Base-by-base conservation (phyloP, 2,113 vertebrate species). In the Caloenas nicobarica region DNA sequence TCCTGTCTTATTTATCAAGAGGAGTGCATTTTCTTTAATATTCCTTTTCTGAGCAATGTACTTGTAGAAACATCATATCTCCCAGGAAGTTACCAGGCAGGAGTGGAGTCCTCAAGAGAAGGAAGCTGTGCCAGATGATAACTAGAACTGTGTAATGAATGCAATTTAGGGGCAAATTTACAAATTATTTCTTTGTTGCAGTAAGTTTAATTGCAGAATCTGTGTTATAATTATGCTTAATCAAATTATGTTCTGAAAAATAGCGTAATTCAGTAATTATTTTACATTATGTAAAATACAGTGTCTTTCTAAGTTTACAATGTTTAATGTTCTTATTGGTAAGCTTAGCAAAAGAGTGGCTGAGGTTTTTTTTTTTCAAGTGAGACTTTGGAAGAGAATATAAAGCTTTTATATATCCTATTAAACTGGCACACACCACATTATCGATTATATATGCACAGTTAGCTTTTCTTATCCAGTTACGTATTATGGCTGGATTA, bases 361-460 rank as follows among this genome's bases (percentile, higher is more conserved):
- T 80, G 58, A 31, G 48, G 18, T 46, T 18, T 46, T 46, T 76
- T 71, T 83, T 93, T 70, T 60, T 53, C 3, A 93, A 94, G 44
- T 78, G 68, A 83, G 69, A 58, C 18, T 93, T 95, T 84, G 89
- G 31, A 86, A 82, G 48, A 81, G 83, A 94, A 51, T 61, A 81
- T 92, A 93, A 96, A 96, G 74, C 53, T 83, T 94, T 96, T 96
- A 93, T 84, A 72, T 46, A 73, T 91, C 74, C 78, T 86, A 69
- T 92, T 93, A 95, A 91, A 92, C 54, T 76, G 81, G 71, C 78
- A 92, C 34, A 69, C 18, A 89, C 68, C 81, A 81, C 65, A n/a
- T 78, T 96, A 91, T 94, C 86, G 93, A 92, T 96, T 96, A 89
- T 72, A 65, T 87, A 92, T 94, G 71, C 83, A 85, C 61, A 89